These are phyloP conservation scores for Dynastes hyllus DNA, from an alignment of 2,888 invertebrate genomes.

Conservation along the genomic window DNA sequence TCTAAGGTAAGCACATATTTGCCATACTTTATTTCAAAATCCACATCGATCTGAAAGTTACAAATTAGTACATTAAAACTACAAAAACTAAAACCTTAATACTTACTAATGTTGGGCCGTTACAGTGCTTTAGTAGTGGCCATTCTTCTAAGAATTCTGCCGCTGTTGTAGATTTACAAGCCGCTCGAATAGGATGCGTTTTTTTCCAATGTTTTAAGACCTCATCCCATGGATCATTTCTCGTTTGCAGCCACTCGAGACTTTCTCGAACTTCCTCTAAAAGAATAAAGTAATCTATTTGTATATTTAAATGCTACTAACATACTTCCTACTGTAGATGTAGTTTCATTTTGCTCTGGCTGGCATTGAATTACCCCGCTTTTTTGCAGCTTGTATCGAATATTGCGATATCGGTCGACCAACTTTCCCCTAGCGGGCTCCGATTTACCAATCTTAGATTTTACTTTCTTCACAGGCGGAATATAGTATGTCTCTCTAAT, in stretches of 20 bases:
- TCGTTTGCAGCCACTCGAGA: constrained; percentile 1
- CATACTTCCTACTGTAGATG: background rate
- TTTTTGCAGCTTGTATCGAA: background rate
- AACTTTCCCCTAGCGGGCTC: background rate
- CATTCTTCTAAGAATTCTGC: background rate
- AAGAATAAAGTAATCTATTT: background rate
- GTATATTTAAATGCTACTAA: too few relatives aligned
- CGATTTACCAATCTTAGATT: constrained; percentile 1
- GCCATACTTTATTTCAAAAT: background rate
- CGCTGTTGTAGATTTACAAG: background rate
- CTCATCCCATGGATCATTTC: constrained; percentile 7
- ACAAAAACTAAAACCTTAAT: too few relatives aligned
- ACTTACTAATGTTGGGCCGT: too few relatives aligned
- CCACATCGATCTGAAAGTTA: background rate
- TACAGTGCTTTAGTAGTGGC: too few relatives aligned
- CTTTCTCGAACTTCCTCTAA: background rate
- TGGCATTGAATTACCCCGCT: background rate
- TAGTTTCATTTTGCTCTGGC: background rate
- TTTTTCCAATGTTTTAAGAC: constrained; percentile 2
- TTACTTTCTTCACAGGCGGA: background rate
- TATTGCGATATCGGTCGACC: background rate
- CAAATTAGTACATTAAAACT: too few relatives aligned
- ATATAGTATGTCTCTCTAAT: background rate
- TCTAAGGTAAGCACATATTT: background rate
- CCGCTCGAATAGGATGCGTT: background rate